These are phyloP conservation scores for Larimichthys crocea DNA, from an alignment of 2,113 vertebrate genomes.

Conservation along the genomic window DNA sequence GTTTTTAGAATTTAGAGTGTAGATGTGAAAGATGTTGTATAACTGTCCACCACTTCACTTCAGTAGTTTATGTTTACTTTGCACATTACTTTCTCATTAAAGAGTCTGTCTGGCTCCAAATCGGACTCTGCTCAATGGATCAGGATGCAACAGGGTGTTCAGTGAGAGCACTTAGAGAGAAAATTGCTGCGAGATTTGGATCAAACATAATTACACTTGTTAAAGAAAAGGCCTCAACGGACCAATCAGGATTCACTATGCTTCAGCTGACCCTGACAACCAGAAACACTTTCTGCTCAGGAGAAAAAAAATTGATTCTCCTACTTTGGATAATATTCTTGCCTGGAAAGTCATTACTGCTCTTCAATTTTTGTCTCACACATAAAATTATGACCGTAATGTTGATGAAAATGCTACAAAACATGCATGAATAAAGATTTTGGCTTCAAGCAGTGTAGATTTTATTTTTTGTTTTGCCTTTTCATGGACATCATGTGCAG, in stretches of 20 bases:
- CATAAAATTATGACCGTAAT: background rate
- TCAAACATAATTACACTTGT: slow-evolving; percentile 59
- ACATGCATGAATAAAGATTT: background rate
- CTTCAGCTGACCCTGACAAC: slow-evolving; percentile 46
- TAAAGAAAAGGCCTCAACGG: slow-evolving; percentile 49
- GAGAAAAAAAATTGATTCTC: slow-evolving; percentile 9
- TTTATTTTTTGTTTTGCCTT: background rate
- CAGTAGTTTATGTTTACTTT: slow-evolving; percentile 27
- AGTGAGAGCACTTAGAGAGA: slow-evolving; percentile 61
- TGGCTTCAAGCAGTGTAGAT: background rate
- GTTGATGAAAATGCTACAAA: background rate
- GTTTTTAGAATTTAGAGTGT: background rate
- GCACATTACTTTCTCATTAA: slow-evolving; percentile 35
- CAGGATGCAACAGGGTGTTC: slow-evolving; percentile 41
- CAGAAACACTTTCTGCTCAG: slow-evolving; percentile 17
- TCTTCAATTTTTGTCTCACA: background rate
- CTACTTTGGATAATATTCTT: slow-evolving; percentile 24
- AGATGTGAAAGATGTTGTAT: background rate
- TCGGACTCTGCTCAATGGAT: slow-evolving; percentile 36
- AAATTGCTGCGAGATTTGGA: slow-evolving; percentile 65
- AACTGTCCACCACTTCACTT: slow-evolving; percentile 12
- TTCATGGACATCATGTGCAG: background rate
- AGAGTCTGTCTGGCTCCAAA: slow-evolving; percentile 28
- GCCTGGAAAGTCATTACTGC: slow-evolving; percentile 16
- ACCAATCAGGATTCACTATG: slow-evolving; percentile 45